A percentile compares a stretch with the other conserved stretches of the same genome.
These are phyloP conservation scores for Bicyclus anynana DNA, from an alignment of 1,140 invertebrate species.

Conservation along the genomic window DNA sequence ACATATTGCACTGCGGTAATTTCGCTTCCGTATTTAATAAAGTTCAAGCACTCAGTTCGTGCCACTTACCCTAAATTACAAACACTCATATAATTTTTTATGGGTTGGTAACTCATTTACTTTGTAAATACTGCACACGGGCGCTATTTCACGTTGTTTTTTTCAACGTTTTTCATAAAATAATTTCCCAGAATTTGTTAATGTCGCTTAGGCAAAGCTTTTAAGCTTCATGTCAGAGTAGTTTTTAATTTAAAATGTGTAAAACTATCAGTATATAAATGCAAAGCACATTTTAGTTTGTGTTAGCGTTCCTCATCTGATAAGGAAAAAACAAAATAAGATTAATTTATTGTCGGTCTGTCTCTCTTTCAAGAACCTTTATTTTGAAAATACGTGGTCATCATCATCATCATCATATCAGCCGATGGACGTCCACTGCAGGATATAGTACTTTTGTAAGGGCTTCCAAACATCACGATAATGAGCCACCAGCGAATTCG, in stretches of 20 bases:
- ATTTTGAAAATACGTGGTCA: no score
- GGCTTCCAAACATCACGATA: no score
- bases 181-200: background rate
- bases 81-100: constrained; percentile 30
- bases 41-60: constrained; percentile 25
- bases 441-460: no score
- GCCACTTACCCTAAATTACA: constrained; percentile 31
- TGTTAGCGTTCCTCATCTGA: no score
- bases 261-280: background rate
- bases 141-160: constrained; percentile 15
- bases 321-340: no score
- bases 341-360: no score
- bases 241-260: background rate
- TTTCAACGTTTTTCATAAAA: constrained; percentile 5
- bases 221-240: background rate
- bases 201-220: background rate
- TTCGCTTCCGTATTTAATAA: constrained; percentile 27
- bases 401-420: no score
- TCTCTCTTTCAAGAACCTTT: no score
- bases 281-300: no score
- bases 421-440: no score
- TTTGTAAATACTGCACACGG: constrained; percentile 19
- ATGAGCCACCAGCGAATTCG: no score
- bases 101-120: constrained; percentile 27
- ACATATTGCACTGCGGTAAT: constrained; percentile 26